phyloP scores from a whole-genome alignment of 2,113 vertebrate species.

The Pseudorasbora parva region DNA sequence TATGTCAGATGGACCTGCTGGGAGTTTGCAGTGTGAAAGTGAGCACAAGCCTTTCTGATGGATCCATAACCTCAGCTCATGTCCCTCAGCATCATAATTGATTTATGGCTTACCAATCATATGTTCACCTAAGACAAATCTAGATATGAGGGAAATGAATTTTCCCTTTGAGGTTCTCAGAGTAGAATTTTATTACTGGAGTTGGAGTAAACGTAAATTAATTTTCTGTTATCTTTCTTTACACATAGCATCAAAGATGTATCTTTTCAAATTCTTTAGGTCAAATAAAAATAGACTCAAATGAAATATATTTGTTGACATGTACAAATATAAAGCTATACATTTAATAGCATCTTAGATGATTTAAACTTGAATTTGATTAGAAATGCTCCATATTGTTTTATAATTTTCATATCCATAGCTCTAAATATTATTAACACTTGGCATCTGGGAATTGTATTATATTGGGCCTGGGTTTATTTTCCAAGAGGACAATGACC shows the following conservation, averaged over 20 bases:
- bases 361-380: background rate
- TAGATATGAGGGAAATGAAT: background rate
- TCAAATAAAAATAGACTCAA: background rate
- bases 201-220: background rate
- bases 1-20: conserved; percentile 62
- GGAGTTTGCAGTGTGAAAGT: conserved; percentile 39
- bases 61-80: conserved; percentile 24
- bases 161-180: background rate
- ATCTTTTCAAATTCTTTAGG: background rate
- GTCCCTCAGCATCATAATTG: conserved; percentile 21
- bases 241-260: background rate
- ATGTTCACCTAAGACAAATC: background rate
- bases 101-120: conserved; percentile 32
- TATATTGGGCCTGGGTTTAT: too few species aligned
- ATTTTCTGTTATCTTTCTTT: background rate
- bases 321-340: background rate
- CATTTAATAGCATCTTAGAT: background rate
- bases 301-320: background rate
- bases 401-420: background rate
- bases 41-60: conserved; percentile 35
- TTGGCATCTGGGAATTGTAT: too few species aligned
- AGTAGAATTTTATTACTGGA: background rate
- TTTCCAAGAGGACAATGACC: too few species aligned
- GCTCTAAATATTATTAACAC: too few species aligned
- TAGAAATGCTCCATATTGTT: background rate